Evolutionary conservation across 2,797 vertebrate genomes (phyloP), one percentile per base, ranked within the genome.

Genomic region (Furcifer pardalis): DNA sequence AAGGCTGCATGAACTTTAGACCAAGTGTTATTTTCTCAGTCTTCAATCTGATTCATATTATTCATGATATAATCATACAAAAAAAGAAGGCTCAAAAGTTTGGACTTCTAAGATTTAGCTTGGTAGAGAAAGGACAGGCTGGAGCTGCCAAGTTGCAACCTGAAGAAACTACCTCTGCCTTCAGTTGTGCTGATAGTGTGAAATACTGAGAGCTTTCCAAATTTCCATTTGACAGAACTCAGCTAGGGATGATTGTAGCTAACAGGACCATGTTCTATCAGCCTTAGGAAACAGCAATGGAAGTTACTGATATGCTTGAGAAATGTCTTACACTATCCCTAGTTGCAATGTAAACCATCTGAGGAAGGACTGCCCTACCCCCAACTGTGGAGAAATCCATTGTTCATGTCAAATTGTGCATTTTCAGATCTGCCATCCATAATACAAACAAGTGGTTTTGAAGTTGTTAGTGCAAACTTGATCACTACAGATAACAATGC

Each of bases 401-500:
- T 13, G 32, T 40, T 37, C 25, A 21, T 37, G 21, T 17, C 40
- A 56, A 7, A 75, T 52, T 25, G 30, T 73, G 9, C 19, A 32
- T 46, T 56, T 83, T 68, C 17, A 63, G 49, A 17, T 69, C 63
- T 68, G 35, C 21, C 15, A 59, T 8, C 65, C 3, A 8, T 42
- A 56, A 40, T 66, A 52, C 30, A 52, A 19, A 75, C 19, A 77
- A 46, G 78, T 68, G 65, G 66, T 23, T 79, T 78, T 82, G 17
- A 46, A 27, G 37, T 84, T 93, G 3, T 12, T 65, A 60, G 12
- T 82, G 88, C 60, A 87, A 89, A 81, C 40, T 75, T 85, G 81
- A 17, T 76, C 0, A 0, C 81, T 83, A 81, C 82, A 79, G 69
- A 88, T 62, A 84, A 46, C 65, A 87, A 73, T 71, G 60, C 81